Evolutionary conservation across 2,888 invertebrate genomes (phyloP).

Genomic region (Ptychoptera albimana): DNA sequence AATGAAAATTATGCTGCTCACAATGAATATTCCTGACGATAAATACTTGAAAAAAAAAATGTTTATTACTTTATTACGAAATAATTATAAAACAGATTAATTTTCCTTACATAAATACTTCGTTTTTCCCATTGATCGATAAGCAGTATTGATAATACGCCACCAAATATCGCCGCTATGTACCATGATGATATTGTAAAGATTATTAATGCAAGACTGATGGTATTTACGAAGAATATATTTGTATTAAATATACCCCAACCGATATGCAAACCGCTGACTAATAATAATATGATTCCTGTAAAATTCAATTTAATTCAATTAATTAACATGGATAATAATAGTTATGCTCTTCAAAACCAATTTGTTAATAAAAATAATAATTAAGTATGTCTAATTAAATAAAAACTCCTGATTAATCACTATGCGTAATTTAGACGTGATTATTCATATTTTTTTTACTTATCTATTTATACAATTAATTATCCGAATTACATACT

Average conservation of each 20-base stretch:
- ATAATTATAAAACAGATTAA: too few species aligned
- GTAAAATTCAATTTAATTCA: too few species aligned
- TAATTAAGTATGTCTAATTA: too few species aligned
- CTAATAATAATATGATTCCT: conserved; percentile 4
- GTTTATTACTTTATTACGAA: not conserved
- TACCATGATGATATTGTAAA: conserved; percentile 6
- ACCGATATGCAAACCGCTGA: conserved; percentile 6
- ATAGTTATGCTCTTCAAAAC: too few species aligned
- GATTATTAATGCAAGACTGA: conserved; percentile 4
- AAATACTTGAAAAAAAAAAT: conserved; percentile 5
- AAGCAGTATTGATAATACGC: conserved; percentile 1
- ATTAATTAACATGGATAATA: too few species aligned
- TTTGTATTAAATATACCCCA: conserved; percentile 7
- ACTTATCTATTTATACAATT: too few species aligned
- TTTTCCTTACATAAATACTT: conserved; percentile 6
- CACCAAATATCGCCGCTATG: conserved; percentile 6
- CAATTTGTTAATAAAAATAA: too few species aligned
- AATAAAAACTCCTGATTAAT: not conserved
- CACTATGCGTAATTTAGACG: not conserved
- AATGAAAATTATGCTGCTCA: conserved; percentile 3
- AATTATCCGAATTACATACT: too few species aligned
- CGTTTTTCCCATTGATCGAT: conserved; percentile 4
- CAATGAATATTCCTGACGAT: not conserved
- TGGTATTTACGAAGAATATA: not conserved
- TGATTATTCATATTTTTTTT: too few species aligned